phyloP scores from a whole-genome alignment of 2,113 vertebrate species.

The Helogale parvula region DNA sequence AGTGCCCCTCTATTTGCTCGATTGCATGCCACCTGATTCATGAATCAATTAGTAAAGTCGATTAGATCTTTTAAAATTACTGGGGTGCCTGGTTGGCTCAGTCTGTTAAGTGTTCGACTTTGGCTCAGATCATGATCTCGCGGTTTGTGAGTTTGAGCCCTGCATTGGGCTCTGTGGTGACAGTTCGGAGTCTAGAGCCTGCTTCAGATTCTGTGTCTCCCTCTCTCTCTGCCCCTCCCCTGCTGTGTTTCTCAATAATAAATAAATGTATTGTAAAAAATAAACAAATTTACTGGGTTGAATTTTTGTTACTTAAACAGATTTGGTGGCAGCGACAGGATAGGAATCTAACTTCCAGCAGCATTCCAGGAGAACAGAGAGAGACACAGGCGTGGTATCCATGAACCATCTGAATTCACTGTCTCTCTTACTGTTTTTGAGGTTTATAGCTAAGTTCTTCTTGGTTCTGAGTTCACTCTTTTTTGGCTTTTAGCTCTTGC shows the following conservation, averaged over 20 bases:
- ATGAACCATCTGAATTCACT: not conserved
- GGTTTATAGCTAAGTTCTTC: not conserved
- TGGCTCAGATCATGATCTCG: no score
- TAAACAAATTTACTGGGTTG: not conserved
- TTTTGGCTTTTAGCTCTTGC: not conserved
- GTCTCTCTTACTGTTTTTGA: not conserved
- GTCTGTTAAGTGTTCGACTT: no score
- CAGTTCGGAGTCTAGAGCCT: no score
- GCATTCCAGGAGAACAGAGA: not conserved
- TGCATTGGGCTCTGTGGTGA: no score
- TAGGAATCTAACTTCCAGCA: not conserved
- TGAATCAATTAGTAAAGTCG: not conserved
- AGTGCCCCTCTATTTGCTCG: not conserved
- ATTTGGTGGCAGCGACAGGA: not conserved
- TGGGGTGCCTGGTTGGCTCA: no score
- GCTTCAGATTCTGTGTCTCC: no score
- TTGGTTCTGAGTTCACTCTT: not conserved
- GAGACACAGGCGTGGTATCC: not conserved
- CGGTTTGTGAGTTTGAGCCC: no score
- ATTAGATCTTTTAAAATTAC: not conserved
- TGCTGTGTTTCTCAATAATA: no score
- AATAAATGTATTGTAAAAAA: no score
- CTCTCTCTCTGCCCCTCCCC: no score
- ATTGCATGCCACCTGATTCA: not conserved
- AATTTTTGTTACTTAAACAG: not conserved